A percentile compares a stretch with the other conserved stretches of the same genome.
Evolutionary conservation across 2,888 invertebrate genomes (phyloP).

Genomic region (Apodemia duryi): DNA sequence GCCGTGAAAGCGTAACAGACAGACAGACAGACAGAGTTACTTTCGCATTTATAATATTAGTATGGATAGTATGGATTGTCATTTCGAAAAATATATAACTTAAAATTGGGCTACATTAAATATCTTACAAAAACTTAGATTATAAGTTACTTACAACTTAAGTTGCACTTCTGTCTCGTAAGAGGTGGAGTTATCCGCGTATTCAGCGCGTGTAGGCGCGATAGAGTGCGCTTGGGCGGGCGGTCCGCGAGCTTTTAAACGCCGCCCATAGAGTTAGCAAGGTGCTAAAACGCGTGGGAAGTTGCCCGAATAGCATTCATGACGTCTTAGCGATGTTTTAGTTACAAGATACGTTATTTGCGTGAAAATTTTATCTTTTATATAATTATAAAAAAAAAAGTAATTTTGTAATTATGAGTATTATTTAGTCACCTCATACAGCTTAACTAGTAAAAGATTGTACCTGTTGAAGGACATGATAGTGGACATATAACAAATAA

Average conservation of each 20-base stretch:
- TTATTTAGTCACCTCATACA: too few relatives aligned
- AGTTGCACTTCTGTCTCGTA: conserved; percentile 8
- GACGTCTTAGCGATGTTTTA: not conserved
- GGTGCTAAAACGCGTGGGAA: conserved; percentile 27
- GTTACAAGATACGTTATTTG: not conserved
- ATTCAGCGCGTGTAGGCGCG: conserved; percentile 37
- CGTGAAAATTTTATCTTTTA: not conserved
- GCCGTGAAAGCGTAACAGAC: too few relatives aligned
- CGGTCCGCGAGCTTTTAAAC: conserved; percentile 62
- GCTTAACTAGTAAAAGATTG: too few relatives aligned
- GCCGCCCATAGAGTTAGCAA: conserved; percentile 46
- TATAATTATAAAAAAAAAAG: too few relatives aligned
- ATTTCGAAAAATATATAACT: too few relatives aligned
- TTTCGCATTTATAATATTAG: too few relatives aligned
- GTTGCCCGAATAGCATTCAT: not conserved
- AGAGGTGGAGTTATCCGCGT: conserved; percentile 30
- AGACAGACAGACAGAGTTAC: too few relatives aligned
- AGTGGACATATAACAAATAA: too few relatives aligned
- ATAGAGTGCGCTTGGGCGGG: conserved; percentile 60
- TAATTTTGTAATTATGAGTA: too few relatives aligned
- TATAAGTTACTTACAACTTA: conserved; percentile 17
- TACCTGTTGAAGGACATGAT: too few relatives aligned
- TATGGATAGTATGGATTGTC: too few relatives aligned
- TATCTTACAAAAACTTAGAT: conserved; percentile 2
- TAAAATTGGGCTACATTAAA: too few relatives aligned